These are phyloP conservation scores for Gambusia holbrooki DNA, from an alignment of 2,113 vertebrate species.

Conservation along the genomic window DNA sequence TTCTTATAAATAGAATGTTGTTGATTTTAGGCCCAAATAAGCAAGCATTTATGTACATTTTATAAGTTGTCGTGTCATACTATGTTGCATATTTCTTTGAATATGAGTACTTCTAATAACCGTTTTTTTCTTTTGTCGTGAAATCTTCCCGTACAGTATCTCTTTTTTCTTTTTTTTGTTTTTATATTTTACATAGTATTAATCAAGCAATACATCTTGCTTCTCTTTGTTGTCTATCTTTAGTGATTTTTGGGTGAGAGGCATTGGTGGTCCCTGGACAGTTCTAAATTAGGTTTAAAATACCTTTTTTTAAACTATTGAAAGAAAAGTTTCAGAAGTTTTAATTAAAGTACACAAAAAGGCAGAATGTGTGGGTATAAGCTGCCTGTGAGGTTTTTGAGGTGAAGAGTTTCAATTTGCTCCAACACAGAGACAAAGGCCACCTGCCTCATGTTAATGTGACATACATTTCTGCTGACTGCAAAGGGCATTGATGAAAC, in stretches of 20 bases:
- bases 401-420: background rate
- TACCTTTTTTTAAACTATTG: background rate
- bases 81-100: background rate
- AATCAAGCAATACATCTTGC: too few relatives aligned
- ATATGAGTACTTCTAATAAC: background rate
- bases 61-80: background rate
- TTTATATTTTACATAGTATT: background rate
- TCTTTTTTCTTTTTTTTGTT: background rate
- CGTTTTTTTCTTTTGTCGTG: background rate
- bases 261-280: too few relatives aligned
- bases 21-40: background rate
- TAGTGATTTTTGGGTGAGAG: too few relatives aligned
- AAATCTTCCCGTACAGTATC: background rate
- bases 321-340: background rate
- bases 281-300: background rate
- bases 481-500: too few relatives aligned
- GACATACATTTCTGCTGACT: background rate
- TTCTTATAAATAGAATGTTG: background rate
- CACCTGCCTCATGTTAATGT: too few relatives aligned
- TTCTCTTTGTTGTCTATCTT: too few relatives aligned
- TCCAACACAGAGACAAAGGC: background rate
- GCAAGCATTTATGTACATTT: background rate
- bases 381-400: background rate
- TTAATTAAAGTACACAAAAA: background rate
- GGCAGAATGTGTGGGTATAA: background rate